Base-by-base conservation (phyloP, 2,113 vertebrate species). In the Poeciliopsis turrubarensis region DNA sequence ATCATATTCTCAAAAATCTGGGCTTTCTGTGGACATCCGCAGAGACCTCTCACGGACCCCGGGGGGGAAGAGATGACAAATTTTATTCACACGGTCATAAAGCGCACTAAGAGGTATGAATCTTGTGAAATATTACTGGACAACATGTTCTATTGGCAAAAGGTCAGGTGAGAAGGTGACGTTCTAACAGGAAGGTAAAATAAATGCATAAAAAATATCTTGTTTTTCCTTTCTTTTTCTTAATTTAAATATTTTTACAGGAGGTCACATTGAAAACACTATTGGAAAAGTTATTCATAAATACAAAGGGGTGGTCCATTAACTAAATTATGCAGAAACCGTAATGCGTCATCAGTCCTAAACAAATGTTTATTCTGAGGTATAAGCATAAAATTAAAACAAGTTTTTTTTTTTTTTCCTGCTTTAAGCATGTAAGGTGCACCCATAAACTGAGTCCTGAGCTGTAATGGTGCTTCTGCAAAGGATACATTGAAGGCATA, bases 351-450 rank as follows among this genome's bases (percentile, higher is more conserved):
- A 54, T 8, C 12, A 73, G 12, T 37, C 25, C 12, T 0, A n/a
- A 77, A 47, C 39, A 67, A 31, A 72, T 3, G 19, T 82, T 81
- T 82, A 78, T 0, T 19, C 31, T 70, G 1, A 79, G 61, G 71
- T 57, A 75, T 81, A 81, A 54, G 51, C 44, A 72, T 54, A 31
- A 51, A 37, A 77, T 71, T 17, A 62, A 73, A 54, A 75, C 83
- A 39, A 41, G 39, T 41, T 65, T 2, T 11, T 30, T 5, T 44
- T 4, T 44, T 44, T 47, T 47, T 2, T 25, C 37, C 72, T 66
- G 32, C 3, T 34, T 30, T 29, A 32, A 47, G 25, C 31, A 69
- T 57, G 19, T 1, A 2, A 7, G 14, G 47, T 22, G 44, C 2
- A 37, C 27, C 26, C 22, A 32, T 54, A 65, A 65, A 31, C n/a